phyloP scores from a whole-genome alignment of 2,888 invertebrate species.

The Anodontia alba region DNA sequence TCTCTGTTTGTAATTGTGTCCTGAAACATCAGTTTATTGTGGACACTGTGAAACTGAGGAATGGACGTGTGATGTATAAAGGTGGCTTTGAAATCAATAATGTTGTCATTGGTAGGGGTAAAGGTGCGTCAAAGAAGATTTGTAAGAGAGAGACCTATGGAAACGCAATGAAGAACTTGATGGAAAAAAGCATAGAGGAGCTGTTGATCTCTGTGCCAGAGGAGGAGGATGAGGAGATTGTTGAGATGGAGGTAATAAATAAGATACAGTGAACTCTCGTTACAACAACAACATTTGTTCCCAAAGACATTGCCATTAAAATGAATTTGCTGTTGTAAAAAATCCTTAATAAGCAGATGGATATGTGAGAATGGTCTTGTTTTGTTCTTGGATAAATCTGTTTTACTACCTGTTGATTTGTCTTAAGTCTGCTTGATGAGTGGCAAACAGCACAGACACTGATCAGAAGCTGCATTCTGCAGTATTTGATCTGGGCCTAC shows the following conservation, averaged over 20 bases:
- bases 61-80: conserved; percentile 57
- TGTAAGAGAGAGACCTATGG: conserved; percentile 57
- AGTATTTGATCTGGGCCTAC: too few relatives aligned
- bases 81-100: conserved; percentile 63
- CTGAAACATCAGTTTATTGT: conserved; percentile 60
- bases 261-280: too few relatives aligned
- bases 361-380: too few relatives aligned
- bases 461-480: too few relatives aligned
- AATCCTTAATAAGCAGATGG: too few relatives aligned
- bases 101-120: conserved; percentile 62
- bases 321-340: too few relatives aligned
- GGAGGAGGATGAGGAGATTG: background rate
- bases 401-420: too few relatives aligned
- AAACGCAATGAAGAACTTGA: conserved; percentile 56
- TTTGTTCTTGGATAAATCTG: too few relatives aligned
- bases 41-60: conserved; percentile 42
- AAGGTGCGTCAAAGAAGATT: conserved; percentile 66
- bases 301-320: too few relatives aligned
- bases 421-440: too few relatives aligned
- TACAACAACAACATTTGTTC: too few relatives aligned
- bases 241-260: background rate
- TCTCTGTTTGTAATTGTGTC: conserved; percentile 61
- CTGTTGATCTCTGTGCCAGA: conserved; percentile 54
- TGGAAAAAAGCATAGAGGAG: conserved; percentile 39
- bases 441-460: too few relatives aligned